Evolutionary conservation across 2,888 invertebrate species (phyloP).

Genomic region (Diadegma fenestrale): DNA sequence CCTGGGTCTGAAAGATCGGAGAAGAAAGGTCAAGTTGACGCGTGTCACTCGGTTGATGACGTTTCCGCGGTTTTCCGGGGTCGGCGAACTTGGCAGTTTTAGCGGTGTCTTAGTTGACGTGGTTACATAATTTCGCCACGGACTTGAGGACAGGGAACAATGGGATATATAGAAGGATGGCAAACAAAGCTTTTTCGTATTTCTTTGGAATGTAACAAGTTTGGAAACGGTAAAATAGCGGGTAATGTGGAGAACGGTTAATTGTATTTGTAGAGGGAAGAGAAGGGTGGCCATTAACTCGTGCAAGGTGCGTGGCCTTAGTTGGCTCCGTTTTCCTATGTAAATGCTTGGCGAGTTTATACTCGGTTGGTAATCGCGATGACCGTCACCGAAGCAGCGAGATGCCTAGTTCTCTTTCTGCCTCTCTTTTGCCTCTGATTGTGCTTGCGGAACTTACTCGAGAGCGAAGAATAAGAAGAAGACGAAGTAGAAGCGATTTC

Average conservation of each 20-base stretch:
- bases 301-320: slow-evolving; percentile 75
- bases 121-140: slow-evolving; percentile 17
- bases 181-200: slow-evolving; percentile 20
- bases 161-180: slow-evolving; percentile 6
- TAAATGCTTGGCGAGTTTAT: slow-evolving; percentile 15
- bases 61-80: slow-evolving; percentile 65
- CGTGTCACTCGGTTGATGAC: slow-evolving; percentile 54
- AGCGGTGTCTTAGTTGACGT: not conserved
- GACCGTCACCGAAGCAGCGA: slow-evolving; percentile 60
- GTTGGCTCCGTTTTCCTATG: slow-evolving; percentile 41
- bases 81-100: slow-evolving; percentile 53
- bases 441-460: slow-evolving; percentile 11
- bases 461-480: not conserved
- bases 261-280: slow-evolving; percentile 18
- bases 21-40: slow-evolving; percentile 23
- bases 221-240: slow-evolving; percentile 44
- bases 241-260: slow-evolving; percentile 64
- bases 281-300: slow-evolving; percentile 69
- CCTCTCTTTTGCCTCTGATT: not conserved
- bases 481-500: not conserved
- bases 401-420: slow-evolving; percentile 8
- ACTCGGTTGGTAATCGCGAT: slow-evolving; percentile 58
- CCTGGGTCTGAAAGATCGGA: slow-evolving; percentile 1
- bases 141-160: slow-evolving; percentile 27
- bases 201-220: slow-evolving; percentile 15